Evolutionary conservation across 30 jellyfish, hydroid and myxozoan species (phyloP), one percentile per base, ranked within the genome.

Genomic region (Aurelia aurita complex sp. Pacific): DNA sequence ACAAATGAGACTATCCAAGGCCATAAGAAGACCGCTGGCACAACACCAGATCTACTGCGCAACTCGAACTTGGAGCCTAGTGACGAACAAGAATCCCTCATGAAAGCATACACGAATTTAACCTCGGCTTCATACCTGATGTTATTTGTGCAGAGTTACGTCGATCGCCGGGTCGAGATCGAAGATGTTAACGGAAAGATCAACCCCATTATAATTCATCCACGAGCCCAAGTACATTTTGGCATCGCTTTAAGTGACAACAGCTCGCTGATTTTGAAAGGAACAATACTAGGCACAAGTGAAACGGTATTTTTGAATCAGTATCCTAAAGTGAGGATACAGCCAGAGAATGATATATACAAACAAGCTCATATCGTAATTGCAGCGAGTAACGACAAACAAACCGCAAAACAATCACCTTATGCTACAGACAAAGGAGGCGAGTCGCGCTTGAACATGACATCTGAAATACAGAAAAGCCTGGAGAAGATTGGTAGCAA

Each of bases 201-300:
- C 69, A 85, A 80, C 83, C 96, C 97, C 12, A 54, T 94, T n/a
- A 85, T 94, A 16, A 80, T 94, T 16, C 96, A 85, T 71, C 92
- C 97, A 4, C 69, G 75, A 29, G 96, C 89, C 16, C 66, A 84
- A 40, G 90, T 81, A n/a, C 85, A 74, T 51, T 87, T 94, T 74
- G 97, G 97, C 51, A 14, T 94, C 53, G 94, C 97, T 3, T 74
- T 89, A 36, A 23, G 85, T 42, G 88, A 83, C 64, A 79, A 62
- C 19, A 96, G 96, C 55, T 88, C 96, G 7, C 69, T 89, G 23
- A 59, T 68, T 35, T 79, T 94, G 64, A 67, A 40, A 33, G 99
- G 96, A 11, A 79, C 83, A 36, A 55, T 83, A 0, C 88, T 82
- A 73, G 98, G 95, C 72, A 69, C 90, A 33, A 83, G 73, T 46